Evolutionary conservation across 1,140 invertebrate genomes (phyloP).

Genomic region (Conopomorpha cramerella): DNA sequence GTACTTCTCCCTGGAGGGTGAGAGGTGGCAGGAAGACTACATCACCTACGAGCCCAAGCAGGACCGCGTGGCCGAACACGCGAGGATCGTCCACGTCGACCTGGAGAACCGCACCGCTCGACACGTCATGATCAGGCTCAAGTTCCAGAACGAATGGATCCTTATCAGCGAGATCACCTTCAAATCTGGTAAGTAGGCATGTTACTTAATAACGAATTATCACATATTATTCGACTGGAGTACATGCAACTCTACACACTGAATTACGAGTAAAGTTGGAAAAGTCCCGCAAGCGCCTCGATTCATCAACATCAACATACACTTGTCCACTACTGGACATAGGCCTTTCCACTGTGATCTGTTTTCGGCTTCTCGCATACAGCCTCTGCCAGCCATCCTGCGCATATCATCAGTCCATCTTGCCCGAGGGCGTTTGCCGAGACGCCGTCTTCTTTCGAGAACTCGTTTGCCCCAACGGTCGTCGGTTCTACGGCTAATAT

Average conservation of each 20-base stretch:
- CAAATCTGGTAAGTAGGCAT: constrained; percentile 67
- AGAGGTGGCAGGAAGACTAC: constrained; percentile 67
- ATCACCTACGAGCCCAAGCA: constrained; percentile 51
- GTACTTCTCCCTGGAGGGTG: constrained; percentile 80
- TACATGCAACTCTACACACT: not conserved
- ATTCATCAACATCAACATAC: not conserved
- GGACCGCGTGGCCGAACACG: constrained; percentile 69
- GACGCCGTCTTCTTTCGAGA: too few relatives aligned
- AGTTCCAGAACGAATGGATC: constrained; percentile 85
- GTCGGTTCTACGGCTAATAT: too few relatives aligned
- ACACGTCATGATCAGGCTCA: constrained; percentile 78
- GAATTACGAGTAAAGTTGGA: not conserved
- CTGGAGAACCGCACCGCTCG: constrained; percentile 76
- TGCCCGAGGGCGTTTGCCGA: too few relatives aligned
- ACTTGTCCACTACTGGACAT: not conserved
- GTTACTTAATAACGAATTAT: not conserved
- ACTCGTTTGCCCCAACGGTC: too few relatives aligned
- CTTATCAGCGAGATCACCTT: constrained; percentile 86
- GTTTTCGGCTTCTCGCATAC: too few relatives aligned
- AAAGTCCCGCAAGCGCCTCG: not conserved
- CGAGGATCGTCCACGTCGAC: constrained; percentile 72
- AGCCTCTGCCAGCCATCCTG: too few relatives aligned
- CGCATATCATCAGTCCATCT: too few relatives aligned
- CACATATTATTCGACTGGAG: not conserved
- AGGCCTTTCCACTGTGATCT: too few relatives aligned